These are phyloP conservation scores for Prochilodus magdalenae DNA, from an alignment of 2,113 vertebrate genomes.

Conservation along the genomic window DNA sequence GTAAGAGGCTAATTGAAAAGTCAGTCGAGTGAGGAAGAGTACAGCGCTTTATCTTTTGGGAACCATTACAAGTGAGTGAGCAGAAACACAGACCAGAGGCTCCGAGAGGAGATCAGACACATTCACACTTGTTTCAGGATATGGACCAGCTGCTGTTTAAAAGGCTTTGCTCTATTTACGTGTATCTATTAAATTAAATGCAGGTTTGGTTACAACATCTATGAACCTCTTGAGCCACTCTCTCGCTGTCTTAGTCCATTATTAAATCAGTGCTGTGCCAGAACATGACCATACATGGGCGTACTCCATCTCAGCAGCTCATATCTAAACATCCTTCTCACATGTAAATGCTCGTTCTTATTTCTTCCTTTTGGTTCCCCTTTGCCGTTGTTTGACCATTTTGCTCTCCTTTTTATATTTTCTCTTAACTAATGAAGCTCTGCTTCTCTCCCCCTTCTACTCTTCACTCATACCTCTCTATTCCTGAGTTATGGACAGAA, in stretches of 20 bases:
- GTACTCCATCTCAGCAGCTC: slow-evolving; percentile 24
- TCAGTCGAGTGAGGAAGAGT: slow-evolving; percentile 33
- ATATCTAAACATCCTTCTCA: slow-evolving; percentile 32
- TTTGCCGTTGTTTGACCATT: slow-evolving; percentile 54
- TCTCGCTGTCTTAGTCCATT: neutral
- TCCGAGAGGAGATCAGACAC: neutral
- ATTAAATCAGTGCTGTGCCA: slow-evolving; percentile 28
- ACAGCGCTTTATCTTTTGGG: slow-evolving; percentile 5
- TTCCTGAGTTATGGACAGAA: slow-evolving; percentile 34
- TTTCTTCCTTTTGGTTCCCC: slow-evolving; percentile 48
- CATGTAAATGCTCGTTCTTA: slow-evolving; percentile 32
- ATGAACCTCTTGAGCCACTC: slow-evolving; percentile 23
- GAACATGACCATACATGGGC: slow-evolving; percentile 49
- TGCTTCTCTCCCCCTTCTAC: slow-evolving; percentile 33
- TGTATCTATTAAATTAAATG: slow-evolving; percentile 25
- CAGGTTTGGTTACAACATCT: slow-evolving; percentile 29
- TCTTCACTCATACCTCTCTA: slow-evolving; percentile 39
- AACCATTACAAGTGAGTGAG: slow-evolving; percentile 9
- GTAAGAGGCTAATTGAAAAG: slow-evolving; percentile 16
- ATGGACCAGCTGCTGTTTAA: slow-evolving; percentile 54
- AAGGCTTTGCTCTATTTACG: slow-evolving; percentile 39
- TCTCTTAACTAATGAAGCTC: neutral
- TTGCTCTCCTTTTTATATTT: slow-evolving; percentile 30
- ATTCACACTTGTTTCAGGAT: slow-evolving; percentile 14
- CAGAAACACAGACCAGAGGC: neutral